Evolutionary conservation across 2,888 invertebrate species (phyloP), one percentile per base, ranked within the genome.

Genomic region (Phymatocera aterrima): DNA sequence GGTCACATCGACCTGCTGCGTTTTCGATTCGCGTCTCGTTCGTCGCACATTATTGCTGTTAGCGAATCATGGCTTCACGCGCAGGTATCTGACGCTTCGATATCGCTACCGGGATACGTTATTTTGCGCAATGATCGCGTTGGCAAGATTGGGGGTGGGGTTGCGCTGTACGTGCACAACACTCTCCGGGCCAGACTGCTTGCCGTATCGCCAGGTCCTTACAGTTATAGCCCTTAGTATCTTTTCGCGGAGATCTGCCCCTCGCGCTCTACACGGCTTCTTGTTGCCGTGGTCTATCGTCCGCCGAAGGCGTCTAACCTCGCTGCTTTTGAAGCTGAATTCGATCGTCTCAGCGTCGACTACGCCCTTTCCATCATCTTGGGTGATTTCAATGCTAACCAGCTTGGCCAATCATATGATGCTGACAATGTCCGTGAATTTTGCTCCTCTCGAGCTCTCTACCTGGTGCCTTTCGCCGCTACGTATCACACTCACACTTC

Each of bases 271-370:
- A 4, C 40, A 21, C 8, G 3, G 18, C 10, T 64, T 37, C 40
- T 64, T 3, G 64, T 37, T 8, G 37, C 64, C 0, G 64, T 64
- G n/a, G 64, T 64, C 1, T 64, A 64, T 40, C 64, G 64, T 21
- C 64, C 64, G 21, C 64, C 64, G 37, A 64, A 64, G 18, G 64
- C 64, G 2, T 8, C 64, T 40, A 34, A 37, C 34, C 64, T 64
- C 2, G 64, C 64, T 0, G 37, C 0, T 1, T 64, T 64, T 8
- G 64, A 64, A 18, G 37, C 18, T 1, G 64, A 64, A 3, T 64
- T 21, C 15, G 64, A 64, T 34, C 34, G 64, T 18, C 40, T 64
- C 18, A 18, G 64, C 10, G 10, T 64, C 6, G 37, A 37, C 21
- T 64, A 37, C 10, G n/a, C 6, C 10, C 18, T 40, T 10, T 64